Percentiles rank a stretch among this genome's conserved stretches.
Conservation (phyloP, 2,113 vertebrate species). For the Salvelinus fontinalis region DNA sequence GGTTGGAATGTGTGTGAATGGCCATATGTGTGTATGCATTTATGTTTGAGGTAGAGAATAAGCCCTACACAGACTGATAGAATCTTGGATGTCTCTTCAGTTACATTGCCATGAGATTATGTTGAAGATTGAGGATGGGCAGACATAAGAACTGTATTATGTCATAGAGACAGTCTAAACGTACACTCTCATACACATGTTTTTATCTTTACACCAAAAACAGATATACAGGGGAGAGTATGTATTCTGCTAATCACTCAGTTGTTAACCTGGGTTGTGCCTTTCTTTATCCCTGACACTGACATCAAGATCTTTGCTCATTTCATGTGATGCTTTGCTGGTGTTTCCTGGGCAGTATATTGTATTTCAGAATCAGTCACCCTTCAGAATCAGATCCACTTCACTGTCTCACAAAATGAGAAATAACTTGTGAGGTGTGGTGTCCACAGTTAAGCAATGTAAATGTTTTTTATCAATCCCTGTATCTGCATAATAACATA, state of each 20-base stretch:
- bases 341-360: slow-evolving; percentile 20
- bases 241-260: slow-evolving; percentile 14
- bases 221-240: not conserved
- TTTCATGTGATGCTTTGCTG: slow-evolving; percentile 30
- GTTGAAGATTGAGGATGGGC: not conserved
- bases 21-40: too few relatives aligned
- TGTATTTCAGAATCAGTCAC: slow-evolving; percentile 7
- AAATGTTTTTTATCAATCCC: slow-evolving; percentile 38
- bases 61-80: too few relatives aligned
- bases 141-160: not conserved
- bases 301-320: slow-evolving; percentile 42
- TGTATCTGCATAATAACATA: slow-evolving; percentile 47
- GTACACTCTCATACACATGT: not conserved
- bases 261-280: slow-evolving; percentile 58
- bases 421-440: slow-evolving; percentile 53
- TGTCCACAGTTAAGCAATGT: slow-evolving; percentile 31
- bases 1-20: too few relatives aligned
- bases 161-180: not conserved
- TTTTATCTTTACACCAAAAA: slow-evolving; percentile 3
- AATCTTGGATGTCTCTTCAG: too few relatives aligned
- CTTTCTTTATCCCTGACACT: slow-evolving; percentile 48
- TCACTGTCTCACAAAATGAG: not conserved
- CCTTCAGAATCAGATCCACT: not conserved
- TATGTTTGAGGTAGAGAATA: too few relatives aligned
- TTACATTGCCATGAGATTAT: not conserved